Conservation (phyloP, 2,888 invertebrate genomes). For the Agapetus fuscipes region DNA sequence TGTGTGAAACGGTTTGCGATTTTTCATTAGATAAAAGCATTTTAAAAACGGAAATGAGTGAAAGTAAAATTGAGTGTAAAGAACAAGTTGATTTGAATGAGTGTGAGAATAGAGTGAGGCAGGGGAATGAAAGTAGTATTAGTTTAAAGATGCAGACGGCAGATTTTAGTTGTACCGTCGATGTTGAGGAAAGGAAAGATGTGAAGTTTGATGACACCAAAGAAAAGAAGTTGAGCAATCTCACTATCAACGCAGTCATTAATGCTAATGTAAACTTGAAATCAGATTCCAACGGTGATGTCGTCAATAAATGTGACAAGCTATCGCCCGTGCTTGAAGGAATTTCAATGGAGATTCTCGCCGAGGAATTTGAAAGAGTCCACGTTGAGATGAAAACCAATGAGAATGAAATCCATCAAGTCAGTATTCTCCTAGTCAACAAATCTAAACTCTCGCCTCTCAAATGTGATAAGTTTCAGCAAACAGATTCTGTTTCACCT, state of each 20-base stretch:
- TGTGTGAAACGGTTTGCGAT: background rate
- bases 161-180: conserved; percentile 15
- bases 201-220: conserved; percentile 5
- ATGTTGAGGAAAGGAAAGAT: conserved; percentile 10
- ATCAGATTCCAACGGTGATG: conserved; percentile 1
- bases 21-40: no score
- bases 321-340: conserved; percentile 6
- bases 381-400: conserved; percentile 21
- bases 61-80: background rate
- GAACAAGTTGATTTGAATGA: background rate
- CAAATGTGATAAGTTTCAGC: conserved; percentile 15
- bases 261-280: conserved; percentile 10
- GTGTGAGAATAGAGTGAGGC: conserved; percentile 2
- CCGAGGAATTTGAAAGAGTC: conserved; percentile 20
- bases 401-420: conserved; percentile 17
- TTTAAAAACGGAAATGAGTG: conserved; percentile 2
- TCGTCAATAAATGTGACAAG: conserved; percentile 1
- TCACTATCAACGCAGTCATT: conserved; percentile 16
- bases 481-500: conserved; percentile 17
- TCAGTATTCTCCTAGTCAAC: conserved; percentile 21
- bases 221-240: conserved; percentile 8
- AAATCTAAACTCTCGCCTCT: conserved; percentile 14
- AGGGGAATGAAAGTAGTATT: no score
- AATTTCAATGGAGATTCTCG: conserved; percentile 17
- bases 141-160: conserved; percentile 10